Conservation (phyloP, 53 echinoderm and acorn worm genomes). For the Henricia sp. region DNA sequence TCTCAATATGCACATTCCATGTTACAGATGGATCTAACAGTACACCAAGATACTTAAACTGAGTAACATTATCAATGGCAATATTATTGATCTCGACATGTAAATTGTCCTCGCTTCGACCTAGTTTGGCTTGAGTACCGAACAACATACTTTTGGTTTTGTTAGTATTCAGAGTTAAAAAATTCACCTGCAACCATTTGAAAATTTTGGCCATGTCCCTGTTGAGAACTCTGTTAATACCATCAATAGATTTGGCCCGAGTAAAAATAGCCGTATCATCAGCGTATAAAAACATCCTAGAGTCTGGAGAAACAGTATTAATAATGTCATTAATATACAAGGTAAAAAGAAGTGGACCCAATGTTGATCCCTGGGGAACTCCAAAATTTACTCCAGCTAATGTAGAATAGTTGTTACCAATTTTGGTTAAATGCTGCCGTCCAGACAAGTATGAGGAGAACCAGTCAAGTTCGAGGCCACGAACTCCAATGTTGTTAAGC, state of each 20-base stretch:
- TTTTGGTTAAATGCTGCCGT: constrained; percentile 22
- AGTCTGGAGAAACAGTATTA: neutral
- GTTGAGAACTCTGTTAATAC: constrained; percentile 6
- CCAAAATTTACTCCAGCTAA: constrained; percentile 11
- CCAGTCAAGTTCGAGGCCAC: constrained; percentile 49
- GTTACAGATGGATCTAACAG: constrained; percentile 3
- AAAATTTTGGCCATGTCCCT: neutral
- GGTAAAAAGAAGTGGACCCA: constrained; percentile 41
- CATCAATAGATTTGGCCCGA: constrained; percentile 22
- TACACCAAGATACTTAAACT: constrained; percentile 11
- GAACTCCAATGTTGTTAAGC: constrained; percentile 35
- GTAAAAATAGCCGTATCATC: constrained; percentile 48
- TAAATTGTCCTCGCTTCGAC: constrained; percentile 4
- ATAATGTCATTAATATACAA: constrained; percentile 28
- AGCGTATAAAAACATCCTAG: constrained; percentile 28
- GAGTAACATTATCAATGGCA: constrained; percentile 21
- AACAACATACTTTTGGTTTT: constrained; percentile 17
- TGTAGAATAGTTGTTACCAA: constrained; percentile 19
- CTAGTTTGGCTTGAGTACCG: constrained; percentile 3
- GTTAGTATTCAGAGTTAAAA: constrained; percentile 3
- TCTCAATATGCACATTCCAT: constrained; percentile 27
- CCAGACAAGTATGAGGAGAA: constrained; percentile 22
- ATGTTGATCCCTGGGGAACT: constrained; percentile 30
- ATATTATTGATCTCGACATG: neutral
- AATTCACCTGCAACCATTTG: constrained; percentile 3